Percentiles rank a stretch among this genome's conserved stretches.
Evolutionary conservation across 2,113 vertebrate genomes (phyloP).

Genomic region (Spermophilus dauricus): DNA sequence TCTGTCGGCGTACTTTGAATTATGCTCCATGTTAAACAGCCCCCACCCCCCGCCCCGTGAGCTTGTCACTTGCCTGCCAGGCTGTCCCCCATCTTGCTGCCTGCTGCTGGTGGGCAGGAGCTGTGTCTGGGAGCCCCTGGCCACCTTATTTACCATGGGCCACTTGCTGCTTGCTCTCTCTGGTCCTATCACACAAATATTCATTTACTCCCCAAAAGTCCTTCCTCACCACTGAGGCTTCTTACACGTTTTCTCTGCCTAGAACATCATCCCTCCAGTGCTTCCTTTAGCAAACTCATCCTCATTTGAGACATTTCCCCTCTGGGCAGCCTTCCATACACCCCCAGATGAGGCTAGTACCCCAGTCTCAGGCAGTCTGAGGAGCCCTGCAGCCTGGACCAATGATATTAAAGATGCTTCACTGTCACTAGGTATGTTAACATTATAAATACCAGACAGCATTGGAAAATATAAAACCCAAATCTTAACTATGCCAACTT

Average conservation of each 20-base stretch:
- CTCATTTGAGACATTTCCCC: no score
- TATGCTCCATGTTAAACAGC: neutral
- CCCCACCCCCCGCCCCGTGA: neutral
- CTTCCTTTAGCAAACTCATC: neutral
- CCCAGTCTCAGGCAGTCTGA: neutral
- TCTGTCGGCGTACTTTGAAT: neutral
- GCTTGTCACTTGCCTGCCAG: neutral
- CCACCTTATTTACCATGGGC: neutral
- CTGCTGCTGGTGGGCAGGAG: neutral
- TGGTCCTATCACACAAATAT: neutral
- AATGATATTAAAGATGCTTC: neutral
- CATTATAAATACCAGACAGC: neutral
- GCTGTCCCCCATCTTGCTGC: no score
- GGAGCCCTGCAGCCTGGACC: neutral
- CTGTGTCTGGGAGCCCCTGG: neutral
- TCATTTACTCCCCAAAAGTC: neutral
- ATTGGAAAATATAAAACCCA: neutral
- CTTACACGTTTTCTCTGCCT: neutral
- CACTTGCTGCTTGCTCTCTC: neutral
- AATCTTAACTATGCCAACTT: neutral
- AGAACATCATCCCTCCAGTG: neutral
- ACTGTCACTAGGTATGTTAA: neutral
- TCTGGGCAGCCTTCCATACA: neutral
- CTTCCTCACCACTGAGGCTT: neutral
- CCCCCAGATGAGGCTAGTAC: neutral